Conservation (phyloP, 1,140 invertebrate genomes). For the Caerostris extrusa region DNA sequence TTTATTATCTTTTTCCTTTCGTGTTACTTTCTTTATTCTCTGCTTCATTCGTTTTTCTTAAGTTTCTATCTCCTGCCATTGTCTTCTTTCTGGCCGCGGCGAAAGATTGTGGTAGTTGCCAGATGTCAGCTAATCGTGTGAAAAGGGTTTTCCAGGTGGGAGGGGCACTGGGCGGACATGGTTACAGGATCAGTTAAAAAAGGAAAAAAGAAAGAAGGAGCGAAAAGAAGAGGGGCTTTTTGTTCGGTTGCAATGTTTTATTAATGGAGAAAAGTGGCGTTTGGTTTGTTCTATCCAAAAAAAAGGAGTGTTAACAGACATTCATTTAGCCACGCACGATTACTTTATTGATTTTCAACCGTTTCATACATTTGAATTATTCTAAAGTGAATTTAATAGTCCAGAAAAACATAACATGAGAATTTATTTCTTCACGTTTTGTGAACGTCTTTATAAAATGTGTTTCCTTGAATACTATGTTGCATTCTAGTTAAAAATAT, state of each 20-base stretch:
- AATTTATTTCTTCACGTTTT: no score
- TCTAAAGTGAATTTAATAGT: no score
- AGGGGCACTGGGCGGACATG: neutral
- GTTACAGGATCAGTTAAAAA: neutral
- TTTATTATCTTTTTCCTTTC: neutral
- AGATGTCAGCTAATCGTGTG: constrained; percentile 63
- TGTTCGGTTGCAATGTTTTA: constrained; percentile 2
- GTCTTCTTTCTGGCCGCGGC: neutral
- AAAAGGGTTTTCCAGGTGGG: constrained; percentile 23
- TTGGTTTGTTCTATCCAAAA: neutral
- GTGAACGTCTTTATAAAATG: no score
- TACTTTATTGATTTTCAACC: no score
- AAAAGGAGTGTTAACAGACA: neutral
- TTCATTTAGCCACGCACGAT: no score
- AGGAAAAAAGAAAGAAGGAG: no score
- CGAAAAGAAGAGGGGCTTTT: neutral
- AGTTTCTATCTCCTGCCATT: constrained; percentile 60
- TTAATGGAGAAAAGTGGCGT: neutral
- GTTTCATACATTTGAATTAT: no score
- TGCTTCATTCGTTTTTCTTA: constrained; percentile 31
- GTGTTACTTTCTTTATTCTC: neutral
- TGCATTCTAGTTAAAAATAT: no score
- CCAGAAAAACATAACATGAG: no score
- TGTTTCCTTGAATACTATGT: no score
- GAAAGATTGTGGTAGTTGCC: constrained; percentile 28